phyloP scores from a whole-genome alignment of 2,888 invertebrate genomes.

The Ennomos fuscantarius region DNA sequence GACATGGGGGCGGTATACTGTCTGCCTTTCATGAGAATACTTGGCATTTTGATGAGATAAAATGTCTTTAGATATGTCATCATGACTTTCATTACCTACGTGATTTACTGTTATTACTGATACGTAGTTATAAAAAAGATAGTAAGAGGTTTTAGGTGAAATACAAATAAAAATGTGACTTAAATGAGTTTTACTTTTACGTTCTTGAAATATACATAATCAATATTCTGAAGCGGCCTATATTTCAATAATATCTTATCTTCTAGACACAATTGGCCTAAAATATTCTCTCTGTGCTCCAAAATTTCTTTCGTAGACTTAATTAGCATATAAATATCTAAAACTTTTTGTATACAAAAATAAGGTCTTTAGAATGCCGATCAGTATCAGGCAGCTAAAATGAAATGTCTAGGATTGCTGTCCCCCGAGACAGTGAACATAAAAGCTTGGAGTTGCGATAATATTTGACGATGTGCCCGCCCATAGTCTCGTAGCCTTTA shows the following conservation, averaged over 20 bases:
- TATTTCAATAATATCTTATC: too few relatives aligned
- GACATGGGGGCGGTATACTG: constrained; percentile 58
- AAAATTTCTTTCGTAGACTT: constrained; percentile 21
- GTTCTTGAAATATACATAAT: too few relatives aligned
- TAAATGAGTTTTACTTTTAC: too few relatives aligned
- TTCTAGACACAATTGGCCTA: constrained; percentile 17
- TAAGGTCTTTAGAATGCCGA: constrained; percentile 21
- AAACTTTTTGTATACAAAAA: constrained; percentile 29
- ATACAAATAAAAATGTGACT: too few relatives aligned
- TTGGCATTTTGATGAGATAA: constrained; percentile 22
- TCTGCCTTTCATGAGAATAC: constrained; percentile 50
- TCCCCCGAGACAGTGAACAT: constrained; percentile 14
- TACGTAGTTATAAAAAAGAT: too few relatives aligned
- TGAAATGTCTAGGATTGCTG: constrained; percentile 11
- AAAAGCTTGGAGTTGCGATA: constrained; percentile 27
- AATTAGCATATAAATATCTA: constrained; percentile 34
- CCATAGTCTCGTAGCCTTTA: constrained; percentile 29
- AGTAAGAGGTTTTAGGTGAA: too few relatives aligned
- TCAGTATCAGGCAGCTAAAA: constrained; percentile 12
- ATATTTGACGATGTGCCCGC: constrained; percentile 29
- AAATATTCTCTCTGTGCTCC: too few relatives aligned
- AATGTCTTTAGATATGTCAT: constrained; percentile 13
- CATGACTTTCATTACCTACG: constrained; percentile 8
- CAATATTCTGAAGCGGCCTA: too few relatives aligned
- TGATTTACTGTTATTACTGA: too few relatives aligned